Percentiles rank a stretch among this genome's conserved stretches.
These are phyloP conservation scores for Chrysolina americana DNA, from an alignment of 2,888 invertebrate genomes.

Conservation along the genomic window DNA sequence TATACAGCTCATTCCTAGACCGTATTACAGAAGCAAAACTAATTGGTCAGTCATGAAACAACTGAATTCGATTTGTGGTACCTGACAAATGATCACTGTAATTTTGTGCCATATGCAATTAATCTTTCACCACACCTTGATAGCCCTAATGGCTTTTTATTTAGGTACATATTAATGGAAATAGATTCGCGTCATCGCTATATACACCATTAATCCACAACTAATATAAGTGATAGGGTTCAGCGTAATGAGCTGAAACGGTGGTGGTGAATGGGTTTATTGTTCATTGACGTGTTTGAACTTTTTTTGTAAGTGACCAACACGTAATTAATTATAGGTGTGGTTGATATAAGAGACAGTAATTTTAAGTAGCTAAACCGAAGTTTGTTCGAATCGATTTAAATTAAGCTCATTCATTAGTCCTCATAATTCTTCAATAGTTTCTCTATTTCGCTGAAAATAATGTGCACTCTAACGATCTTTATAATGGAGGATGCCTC, in stretches of 20 bases:
- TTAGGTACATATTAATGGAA: constrained; percentile 33
- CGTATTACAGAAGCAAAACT: constrained; percentile 6
- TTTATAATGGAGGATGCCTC: too few species aligned
- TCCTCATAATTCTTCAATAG: too few species aligned
- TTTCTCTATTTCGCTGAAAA: too few species aligned
- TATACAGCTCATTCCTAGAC: neutral
- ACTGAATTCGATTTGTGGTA: constrained; percentile 41
- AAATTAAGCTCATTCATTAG: too few species aligned
- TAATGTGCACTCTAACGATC: too few species aligned
- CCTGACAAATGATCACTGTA: constrained; percentile 39
- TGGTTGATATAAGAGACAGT: neutral
- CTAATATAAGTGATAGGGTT: constrained; percentile 31
- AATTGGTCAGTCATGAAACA: constrained; percentile 33
- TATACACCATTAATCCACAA: constrained; percentile 37
- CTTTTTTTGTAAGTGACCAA: neutral
- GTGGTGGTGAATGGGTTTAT: constrained; percentile 6
- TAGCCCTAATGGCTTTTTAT: constrained; percentile 48
- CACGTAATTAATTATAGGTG: neutral
- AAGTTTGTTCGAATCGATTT: too few species aligned
- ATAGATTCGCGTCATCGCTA: constrained; percentile 40
- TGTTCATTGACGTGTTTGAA: constrained; percentile 23
- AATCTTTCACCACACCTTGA: constrained; percentile 44
- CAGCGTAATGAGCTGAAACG: constrained; percentile 24
- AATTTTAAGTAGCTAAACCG: too few species aligned
- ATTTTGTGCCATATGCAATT: constrained; percentile 45